Conservation (phyloP, 30 jellyfish, hydroid and myxozoan genomes). For the Pelagia noctiluca region DNA sequence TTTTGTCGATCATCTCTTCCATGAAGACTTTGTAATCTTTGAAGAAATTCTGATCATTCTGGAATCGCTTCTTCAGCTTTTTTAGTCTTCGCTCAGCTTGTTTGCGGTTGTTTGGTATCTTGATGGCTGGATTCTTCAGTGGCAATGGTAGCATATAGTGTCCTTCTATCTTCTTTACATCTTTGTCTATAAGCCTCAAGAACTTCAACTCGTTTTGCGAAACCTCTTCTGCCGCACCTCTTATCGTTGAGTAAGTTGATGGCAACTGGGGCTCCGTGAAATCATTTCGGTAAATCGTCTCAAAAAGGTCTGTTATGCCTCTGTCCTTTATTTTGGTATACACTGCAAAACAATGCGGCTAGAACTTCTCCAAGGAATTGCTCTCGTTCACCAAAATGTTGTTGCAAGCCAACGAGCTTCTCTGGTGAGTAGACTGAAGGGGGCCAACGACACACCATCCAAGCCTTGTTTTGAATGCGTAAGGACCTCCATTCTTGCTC, state of each 20-base stretch:
- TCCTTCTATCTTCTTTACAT: constrained; percentile 19
- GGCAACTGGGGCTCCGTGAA: background rate
- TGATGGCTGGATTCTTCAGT: background rate
- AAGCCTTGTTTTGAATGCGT: constrained; percentile 30
- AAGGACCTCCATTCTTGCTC: constrained; percentile 33
- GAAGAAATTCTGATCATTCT: constrained; percentile 13
- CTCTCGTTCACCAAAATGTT: background rate
- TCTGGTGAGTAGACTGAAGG: background rate
- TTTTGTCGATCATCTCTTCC: constrained; percentile 1
- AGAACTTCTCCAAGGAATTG: background rate
- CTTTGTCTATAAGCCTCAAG: constrained; percentile 20
- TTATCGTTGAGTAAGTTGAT: background rate
- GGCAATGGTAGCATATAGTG: constrained; percentile 42
- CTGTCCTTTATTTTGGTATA: background rate
- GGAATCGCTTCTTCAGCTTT: background rate
- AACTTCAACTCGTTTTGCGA: constrained; percentile 16
- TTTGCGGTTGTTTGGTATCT: constrained; percentile 19
- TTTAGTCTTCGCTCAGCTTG: constrained; percentile 13
- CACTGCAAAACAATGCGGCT: constrained; percentile 10
- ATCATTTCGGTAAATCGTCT: background rate
- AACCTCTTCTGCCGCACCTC: constrained; percentile 24
- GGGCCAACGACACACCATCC: constrained; percentile 58
- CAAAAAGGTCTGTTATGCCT: constrained; percentile 9
- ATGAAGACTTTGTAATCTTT: constrained; percentile 11
- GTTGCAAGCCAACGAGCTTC: background rate